Conservation (phyloP, 2,797 vertebrate genomes). For the Pseudocheirus occidentalis region DNA sequence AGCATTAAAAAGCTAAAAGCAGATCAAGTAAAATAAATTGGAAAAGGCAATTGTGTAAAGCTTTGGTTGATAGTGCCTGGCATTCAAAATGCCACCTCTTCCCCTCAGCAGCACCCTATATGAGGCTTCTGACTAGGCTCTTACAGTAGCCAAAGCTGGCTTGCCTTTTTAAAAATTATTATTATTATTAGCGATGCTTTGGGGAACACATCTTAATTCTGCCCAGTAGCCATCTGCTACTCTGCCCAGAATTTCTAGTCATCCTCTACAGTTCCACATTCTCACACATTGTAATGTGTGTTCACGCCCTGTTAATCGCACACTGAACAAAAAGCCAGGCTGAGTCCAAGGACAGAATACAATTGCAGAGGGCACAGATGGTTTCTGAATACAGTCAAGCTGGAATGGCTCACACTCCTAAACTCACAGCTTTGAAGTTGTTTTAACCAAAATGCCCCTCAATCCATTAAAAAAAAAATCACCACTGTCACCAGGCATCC, state of each 20-base stretch:
- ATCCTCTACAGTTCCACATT: background rate
- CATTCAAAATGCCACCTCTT: background rate
- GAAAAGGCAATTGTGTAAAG: background rate
- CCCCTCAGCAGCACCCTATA: background rate
- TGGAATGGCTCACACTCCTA: conserved; percentile 11
- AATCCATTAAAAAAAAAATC: background rate
- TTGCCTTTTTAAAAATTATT: background rate
- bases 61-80: background rate
- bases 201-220: background rate
- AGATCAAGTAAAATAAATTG: background rate
- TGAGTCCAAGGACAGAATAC: background rate
- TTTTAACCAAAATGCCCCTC: conserved; percentile 61
- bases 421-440: conserved; percentile 45
- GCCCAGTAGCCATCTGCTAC: background rate
- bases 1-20: conserved; percentile 8
- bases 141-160: background rate
- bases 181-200: background rate
- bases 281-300: background rate
- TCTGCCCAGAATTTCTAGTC: background rate
- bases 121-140: background rate
- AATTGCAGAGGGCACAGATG: conserved; percentile 30
- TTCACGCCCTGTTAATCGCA: background rate
- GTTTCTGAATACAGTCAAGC: background rate
- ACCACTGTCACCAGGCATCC: conserved; percentile 54
- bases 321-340: background rate